Percentiles rank a stretch among this genome's conserved stretches.
These are phyloP conservation scores for Sinocyclocheilus rhinocerous DNA, from an alignment of 2,113 vertebrate species.

Conservation along the genomic window DNA sequence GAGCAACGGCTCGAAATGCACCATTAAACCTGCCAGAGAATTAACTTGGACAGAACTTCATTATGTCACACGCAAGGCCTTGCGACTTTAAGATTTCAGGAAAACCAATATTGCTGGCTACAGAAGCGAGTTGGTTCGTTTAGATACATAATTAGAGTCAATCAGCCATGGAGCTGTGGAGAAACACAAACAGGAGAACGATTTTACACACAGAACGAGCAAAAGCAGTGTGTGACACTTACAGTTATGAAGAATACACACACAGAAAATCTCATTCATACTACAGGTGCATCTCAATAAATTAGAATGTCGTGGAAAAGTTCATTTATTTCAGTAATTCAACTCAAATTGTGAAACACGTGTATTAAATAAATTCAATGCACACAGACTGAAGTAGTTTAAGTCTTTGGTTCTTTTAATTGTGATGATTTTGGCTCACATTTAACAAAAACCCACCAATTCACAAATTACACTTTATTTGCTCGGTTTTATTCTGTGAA, in stretches of 20 bases:
- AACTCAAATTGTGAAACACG: too few relatives aligned
- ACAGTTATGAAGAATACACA: background rate
- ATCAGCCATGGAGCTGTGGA: conserved; percentile 56
- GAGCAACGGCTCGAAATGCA: conserved; percentile 65
- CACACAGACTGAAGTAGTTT: too few relatives aligned
- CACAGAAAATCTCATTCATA: too few relatives aligned
- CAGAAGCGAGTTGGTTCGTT: conserved; percentile 58
- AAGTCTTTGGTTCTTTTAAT: too few relatives aligned
- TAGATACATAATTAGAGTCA: conserved; percentile 71
- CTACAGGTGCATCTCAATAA: too few relatives aligned
- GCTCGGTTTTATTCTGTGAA: too few relatives aligned
- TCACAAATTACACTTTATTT: too few relatives aligned
- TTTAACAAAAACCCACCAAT: too few relatives aligned
- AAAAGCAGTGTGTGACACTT: background rate
- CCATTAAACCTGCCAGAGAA: conserved; percentile 75
- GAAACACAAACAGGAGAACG: conserved; percentile 58
- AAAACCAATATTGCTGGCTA: conserved; percentile 65
- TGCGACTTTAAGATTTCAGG: conserved; percentile 66
- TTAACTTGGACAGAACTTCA: conserved; percentile 73
- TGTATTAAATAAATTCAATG: too few relatives aligned
- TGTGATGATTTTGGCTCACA: too few relatives aligned
- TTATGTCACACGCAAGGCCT: conserved; percentile 73
- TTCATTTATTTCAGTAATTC: too few relatives aligned
- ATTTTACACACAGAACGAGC: conserved; percentile 4
- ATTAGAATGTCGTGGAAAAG: too few relatives aligned